These are phyloP conservation scores for Polydrusus pterygomalis DNA, from an alignment of 2,888 invertebrate species.

Conservation along the genomic window DNA sequence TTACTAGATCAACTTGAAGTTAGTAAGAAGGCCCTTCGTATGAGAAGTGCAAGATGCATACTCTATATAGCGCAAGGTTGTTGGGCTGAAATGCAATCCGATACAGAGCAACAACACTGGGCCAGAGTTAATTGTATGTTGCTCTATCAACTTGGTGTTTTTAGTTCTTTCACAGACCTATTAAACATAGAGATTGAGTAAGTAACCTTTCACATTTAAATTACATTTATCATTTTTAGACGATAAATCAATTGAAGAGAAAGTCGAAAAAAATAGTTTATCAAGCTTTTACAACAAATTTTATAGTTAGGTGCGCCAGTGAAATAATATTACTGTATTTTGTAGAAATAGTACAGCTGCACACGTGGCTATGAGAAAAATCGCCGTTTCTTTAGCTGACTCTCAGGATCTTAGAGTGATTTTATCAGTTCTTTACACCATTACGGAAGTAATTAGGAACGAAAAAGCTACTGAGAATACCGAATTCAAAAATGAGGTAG, in stretches of 20 bases:
- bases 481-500: conserved; percentile 73
- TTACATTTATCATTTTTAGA: too few species aligned
- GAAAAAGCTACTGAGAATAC: conserved; percentile 74
- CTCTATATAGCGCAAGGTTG: conserved; percentile 97
- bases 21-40: conserved; percentile 86
- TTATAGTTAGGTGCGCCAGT: too few species aligned
- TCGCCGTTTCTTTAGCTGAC: conserved; percentile 90
- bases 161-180: conserved; percentile 92
- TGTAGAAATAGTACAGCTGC: conserved; percentile 80
- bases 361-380: conserved; percentile 82
- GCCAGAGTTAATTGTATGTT: conserved; percentile 90
- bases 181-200: conserved; percentile 96
- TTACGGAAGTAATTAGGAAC: conserved; percentile 94
- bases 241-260: too few species aligned
- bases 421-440: conserved; percentile 93
- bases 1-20: conserved; percentile 94
- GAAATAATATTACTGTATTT: too few species aligned
- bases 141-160: conserved; percentile 92
- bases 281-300: too few species aligned
- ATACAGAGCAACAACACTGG: conserved; percentile 91
- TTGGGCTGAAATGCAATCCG: conserved; percentile 95
- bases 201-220: conserved; percentile 59
- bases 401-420: conserved; percentile 94
- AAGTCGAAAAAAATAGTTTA: too few species aligned
- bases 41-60: conserved; percentile 93